Evolutionary conservation across 1,140 invertebrate genomes (phyloP), one percentile per base, ranked within the genome.

Genomic region (Drosophila ambigua): DNA sequence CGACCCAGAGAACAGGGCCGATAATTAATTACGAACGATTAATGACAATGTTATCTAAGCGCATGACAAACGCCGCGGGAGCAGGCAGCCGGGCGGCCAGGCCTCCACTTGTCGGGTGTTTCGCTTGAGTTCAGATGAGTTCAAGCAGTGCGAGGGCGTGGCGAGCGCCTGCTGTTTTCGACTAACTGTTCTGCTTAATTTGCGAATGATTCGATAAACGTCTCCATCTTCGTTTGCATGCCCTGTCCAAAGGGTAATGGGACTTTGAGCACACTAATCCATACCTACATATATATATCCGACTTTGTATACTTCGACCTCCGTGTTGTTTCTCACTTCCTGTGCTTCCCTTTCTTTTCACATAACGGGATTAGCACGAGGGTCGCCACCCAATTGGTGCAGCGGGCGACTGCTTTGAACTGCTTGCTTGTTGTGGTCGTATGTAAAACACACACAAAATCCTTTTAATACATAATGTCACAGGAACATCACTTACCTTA

Each of bases 21-120:
- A 75, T 88, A 87, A 87, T 87, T 88, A 87, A 87, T 88, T 88
- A 64, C 83, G 44, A 76, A 76, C 82, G 72, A 87, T 87, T 88
- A 87, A 87, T 79, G 75, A 82, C 79, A 77, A 66, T 79, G 71
- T 83, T 88, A 82, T 76, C 79, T 83, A 76, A 82, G 67, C 75
- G 71, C 66, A 62, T 63, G 83, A 87, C 83, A 87, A 79, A 72
- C 62, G 61, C 77, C 60, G 44, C 49, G 46, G 48, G 57, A 39
- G 35, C 35, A 15, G 8, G 46, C 39, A 39, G 45, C n/a, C 45
- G 41, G 50, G 48, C 39, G 28, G 35, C 43, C 44, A 66, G 16
- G 26, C 24, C 64, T 51, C 72, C 69, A 45, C 35, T 77, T 52
- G 67, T 11, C 39, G 62, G n/a, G 11, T 57, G 66, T 55, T 44